A percentile compares a stretch with the other conserved stretches of the same genome.
These are phyloP conservation scores for Proales similis DNA, from an alignment of 1,140 invertebrate species.

Conservation along the genomic window DNA sequence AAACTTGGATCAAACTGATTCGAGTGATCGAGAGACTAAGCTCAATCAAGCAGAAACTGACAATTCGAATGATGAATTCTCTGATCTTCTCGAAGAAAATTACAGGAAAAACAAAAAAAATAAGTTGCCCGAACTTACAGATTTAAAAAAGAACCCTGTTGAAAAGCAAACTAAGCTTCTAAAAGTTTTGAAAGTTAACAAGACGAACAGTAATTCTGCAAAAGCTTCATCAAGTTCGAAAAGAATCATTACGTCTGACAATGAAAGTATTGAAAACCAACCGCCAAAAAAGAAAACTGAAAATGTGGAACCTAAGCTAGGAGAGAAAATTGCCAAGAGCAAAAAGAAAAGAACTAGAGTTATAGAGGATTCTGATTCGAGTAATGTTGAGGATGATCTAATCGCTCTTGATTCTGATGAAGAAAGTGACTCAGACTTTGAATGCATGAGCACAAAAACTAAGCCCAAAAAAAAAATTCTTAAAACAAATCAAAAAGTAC, in stretches of 20 bases:
- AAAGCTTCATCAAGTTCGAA: neutral
- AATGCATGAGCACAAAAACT: conserved; percentile 8
- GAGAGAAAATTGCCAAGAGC: too few relatives aligned
- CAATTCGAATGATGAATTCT: too few relatives aligned
- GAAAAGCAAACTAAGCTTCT: conserved; percentile 6
- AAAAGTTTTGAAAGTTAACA: too few relatives aligned
- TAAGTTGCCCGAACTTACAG: too few relatives aligned
- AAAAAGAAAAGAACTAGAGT: neutral
- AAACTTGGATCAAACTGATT: too few relatives aligned
- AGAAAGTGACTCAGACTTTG: too few relatives aligned
- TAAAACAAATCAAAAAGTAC: conserved; percentile 2
- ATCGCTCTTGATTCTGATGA: neutral
- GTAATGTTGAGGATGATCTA: conserved; percentile 4
- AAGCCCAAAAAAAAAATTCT: conserved; percentile 25
- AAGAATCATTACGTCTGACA: conserved; percentile 1
- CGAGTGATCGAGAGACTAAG: too few relatives aligned
- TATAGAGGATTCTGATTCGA: neutral
- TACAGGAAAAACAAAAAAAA: neutral
- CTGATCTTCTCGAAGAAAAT: neutral
- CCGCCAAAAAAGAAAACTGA: conserved; percentile 12
- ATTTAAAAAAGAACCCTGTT: too few relatives aligned
- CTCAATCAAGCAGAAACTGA: too few relatives aligned
- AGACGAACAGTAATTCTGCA: neutral
- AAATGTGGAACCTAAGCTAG: too few relatives aligned
- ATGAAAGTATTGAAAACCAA: conserved; percentile 21